Percentiles rank a stretch among this genome's conserved stretches.
These are phyloP conservation scores for Oryzias javanicus DNA, from an alignment of 2,113 vertebrate species.

Conservation along the genomic window DNA sequence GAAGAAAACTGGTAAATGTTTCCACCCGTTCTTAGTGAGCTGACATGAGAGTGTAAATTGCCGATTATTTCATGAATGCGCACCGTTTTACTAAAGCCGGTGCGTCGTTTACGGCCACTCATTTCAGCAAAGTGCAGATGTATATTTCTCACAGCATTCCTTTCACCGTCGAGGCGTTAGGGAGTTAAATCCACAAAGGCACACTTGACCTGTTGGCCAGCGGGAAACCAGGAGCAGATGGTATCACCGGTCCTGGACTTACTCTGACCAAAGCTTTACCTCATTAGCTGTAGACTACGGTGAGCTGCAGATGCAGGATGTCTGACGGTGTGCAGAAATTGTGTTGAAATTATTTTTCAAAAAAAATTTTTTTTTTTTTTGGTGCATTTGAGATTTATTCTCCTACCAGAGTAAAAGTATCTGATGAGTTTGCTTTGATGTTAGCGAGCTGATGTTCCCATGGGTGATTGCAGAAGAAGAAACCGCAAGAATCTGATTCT, in stretches of 20 bases:
- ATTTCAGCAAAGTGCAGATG: neutral
- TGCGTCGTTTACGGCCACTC: neutral
- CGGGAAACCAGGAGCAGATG: conserved; percentile 18
- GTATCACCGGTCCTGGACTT: conserved; percentile 24
- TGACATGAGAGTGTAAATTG: neutral
- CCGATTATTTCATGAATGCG: neutral
- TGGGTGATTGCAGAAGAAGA: conserved; percentile 27
- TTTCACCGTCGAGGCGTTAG: conserved; percentile 15
- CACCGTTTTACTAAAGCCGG: neutral
- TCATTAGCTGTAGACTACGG: conserved; percentile 44
- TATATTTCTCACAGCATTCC: conserved; percentile 38
- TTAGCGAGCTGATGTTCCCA: conserved; percentile 28
- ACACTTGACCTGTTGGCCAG: conserved; percentile 33
- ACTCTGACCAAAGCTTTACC: conserved; percentile 25
- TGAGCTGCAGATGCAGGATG: conserved; percentile 11
- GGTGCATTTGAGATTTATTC: neutral
- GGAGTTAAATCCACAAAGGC: conserved; percentile 45
- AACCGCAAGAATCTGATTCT: conserved; percentile 56
- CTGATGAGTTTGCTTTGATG: conserved; percentile 24
- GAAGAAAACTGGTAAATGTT: neutral
- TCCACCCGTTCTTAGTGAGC: neutral
- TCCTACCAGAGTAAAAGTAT: neutral
- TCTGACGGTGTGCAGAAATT: conserved; percentile 5
- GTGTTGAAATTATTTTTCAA: neutral
- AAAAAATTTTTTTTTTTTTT: no score